A percentile compares a stretch with the other conserved stretches of the same genome.
These are phyloP conservation scores for Tetropium fuscum DNA, from an alignment of 2,888 invertebrate species.

Conservation along the genomic window DNA sequence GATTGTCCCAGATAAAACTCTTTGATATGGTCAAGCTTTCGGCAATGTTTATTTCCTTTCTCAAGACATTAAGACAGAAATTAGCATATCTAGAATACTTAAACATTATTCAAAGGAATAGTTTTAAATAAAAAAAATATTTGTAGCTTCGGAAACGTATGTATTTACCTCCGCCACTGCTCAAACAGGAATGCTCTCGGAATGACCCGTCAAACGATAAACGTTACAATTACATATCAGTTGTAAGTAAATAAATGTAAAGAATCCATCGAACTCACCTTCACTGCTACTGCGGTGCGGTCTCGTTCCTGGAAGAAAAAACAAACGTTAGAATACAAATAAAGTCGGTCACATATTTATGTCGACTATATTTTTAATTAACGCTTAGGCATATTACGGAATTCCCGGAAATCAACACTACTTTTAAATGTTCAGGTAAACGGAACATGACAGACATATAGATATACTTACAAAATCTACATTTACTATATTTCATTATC, in stretches of 20 bases:
- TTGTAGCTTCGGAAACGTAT: not conserved
- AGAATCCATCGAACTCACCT: slow-evolving; percentile 1
- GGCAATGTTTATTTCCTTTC: too few relatives aligned
- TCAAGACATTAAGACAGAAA: too few relatives aligned
- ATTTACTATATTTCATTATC: not conserved
- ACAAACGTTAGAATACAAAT: slow-evolving; percentile 3
- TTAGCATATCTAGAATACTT: too few relatives aligned
- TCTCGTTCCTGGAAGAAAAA: slow-evolving; percentile 2
- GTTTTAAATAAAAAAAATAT: not conserved
- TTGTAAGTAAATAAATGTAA: not conserved
- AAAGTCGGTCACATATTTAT: not conserved
- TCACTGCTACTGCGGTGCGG: not conserved
- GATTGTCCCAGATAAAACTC: too few relatives aligned
- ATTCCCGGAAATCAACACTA: not conserved
- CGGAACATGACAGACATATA: too few relatives aligned
- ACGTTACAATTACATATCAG: not conserved
- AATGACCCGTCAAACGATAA: not conserved
- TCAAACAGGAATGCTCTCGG: not conserved
- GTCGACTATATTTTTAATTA: not conserved
- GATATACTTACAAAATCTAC: too few relatives aligned
- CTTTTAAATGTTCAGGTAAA: not conserved
- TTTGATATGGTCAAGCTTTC: too few relatives aligned
- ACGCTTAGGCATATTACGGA: not conserved
- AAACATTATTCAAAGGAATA: too few relatives aligned
- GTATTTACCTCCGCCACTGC: not conserved